Evolutionary conservation across 1,140 invertebrate genomes (phyloP), one percentile per base, ranked within the genome.

Genomic region (Anoplolepis gracilipes): DNA sequence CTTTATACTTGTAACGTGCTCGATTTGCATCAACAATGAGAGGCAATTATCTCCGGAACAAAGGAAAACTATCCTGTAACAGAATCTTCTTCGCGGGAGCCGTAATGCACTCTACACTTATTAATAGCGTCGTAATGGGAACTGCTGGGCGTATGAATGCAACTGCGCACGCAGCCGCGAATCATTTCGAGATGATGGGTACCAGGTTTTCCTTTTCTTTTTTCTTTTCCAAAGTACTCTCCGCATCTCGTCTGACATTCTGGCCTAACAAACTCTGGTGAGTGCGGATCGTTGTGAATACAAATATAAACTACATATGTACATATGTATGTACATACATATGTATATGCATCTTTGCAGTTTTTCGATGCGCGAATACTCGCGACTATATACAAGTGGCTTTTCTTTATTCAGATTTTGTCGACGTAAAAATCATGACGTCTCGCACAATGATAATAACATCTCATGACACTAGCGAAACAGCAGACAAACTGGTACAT

Each of bases 11-110:
- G 25, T 46, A 53, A 82, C 39, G 28, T 73, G 57, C 67, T 42
- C 36, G 67, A 82, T 82, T 82, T 82, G 78, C 78, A 61, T 82
- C 67, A 53, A 82, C 67, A 82, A 82, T 72, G 70, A 82, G 67
- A 73, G 72, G 53, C 53, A 72, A 73, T 82, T 82, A 82, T 72
- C 36, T 46, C 33, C n/a, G 36, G 67, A 59, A 82, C 67, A 73
- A 73, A 61, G 28, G n/a, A 55, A 46, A 73, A 42, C 39, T 61
- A 73, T 72, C n/a, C 53, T 46, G 78, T 73, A 73, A 82, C 78
- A 42, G 28, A 73, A 73, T 82, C 55, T 59, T 39, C 62, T 28
- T 79, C 22, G 46, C 22, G 39, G 39, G 16, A 19, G 1, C 46
- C 25, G 19, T 13, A 39, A 19, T 16, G 82, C 22, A 69, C 69